Percentiles rank a stretch among this genome's conserved stretches.
Evolutionary conservation across 1,140 invertebrate species (phyloP).

Genomic region (Elymnias hypermnestra): DNA sequence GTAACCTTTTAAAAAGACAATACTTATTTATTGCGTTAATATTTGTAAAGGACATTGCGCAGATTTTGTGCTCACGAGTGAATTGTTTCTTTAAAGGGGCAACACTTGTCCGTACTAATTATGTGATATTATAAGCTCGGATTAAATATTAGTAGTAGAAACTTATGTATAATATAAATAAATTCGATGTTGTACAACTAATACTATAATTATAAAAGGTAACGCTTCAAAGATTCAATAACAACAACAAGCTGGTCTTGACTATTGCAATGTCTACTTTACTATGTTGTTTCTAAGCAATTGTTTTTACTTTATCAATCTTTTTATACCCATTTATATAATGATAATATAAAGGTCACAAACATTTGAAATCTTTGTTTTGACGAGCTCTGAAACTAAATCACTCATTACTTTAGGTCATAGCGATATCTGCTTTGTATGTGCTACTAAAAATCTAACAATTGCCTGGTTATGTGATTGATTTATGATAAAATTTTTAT

Average conservation of each 20-base stretch:
- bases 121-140: constrained; percentile 73
- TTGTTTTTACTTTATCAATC: not conserved
- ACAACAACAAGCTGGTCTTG: constrained; percentile 19
- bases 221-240: constrained; percentile 15
- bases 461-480: too few relatives aligned
- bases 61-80: constrained; percentile 9
- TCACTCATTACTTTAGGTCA: too few relatives aligned
- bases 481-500: too few relatives aligned
- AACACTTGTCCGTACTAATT: constrained; percentile 48
- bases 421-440: too few relatives aligned
- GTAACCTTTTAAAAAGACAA: constrained; percentile 13
- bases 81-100: constrained; percentile 36
- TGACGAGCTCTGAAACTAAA: too few relatives aligned
- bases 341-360: too few relatives aligned
- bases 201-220: constrained; percentile 12
- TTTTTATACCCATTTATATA: too few relatives aligned
- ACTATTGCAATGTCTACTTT: constrained; percentile 4
- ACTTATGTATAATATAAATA: constrained; percentile 54
- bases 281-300: not conserved
- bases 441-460: too few relatives aligned
- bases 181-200: constrained; percentile 56
- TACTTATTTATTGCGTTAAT: constrained; percentile 29
- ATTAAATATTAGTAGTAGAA: constrained; percentile 37
- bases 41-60: constrained; percentile 15
- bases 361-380: too few relatives aligned